Evolutionary conservation across 2,113 vertebrate species (phyloP).

Genomic region (Riparia riparia): DNA sequence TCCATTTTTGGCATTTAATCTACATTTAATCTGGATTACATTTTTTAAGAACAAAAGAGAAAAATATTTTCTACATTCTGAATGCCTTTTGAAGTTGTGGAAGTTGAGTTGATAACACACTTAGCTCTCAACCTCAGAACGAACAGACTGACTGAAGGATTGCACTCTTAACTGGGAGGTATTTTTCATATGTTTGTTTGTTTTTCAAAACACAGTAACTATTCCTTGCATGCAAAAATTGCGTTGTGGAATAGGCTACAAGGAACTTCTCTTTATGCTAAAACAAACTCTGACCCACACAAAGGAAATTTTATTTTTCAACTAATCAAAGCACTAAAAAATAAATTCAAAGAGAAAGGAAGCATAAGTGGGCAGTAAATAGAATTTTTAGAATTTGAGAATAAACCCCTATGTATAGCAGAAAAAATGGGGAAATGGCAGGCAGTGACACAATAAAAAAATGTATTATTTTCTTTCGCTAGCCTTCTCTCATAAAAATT

Average conservation of each 20-base stretch:
- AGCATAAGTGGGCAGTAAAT: background rate
- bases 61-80: background rate
- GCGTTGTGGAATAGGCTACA: background rate
- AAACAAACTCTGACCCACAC: background rate
- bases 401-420: background rate
- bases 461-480: background rate
- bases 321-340: background rate
- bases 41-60: background rate
- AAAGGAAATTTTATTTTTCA: background rate
- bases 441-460: background rate
- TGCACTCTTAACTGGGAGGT: background rate
- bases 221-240: background rate
- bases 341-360: slow-evolving; percentile 19
- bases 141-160: background rate
- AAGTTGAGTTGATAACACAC: background rate
- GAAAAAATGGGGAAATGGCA: background rate
- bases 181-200: background rate
- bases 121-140: background rate
- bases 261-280: background rate
- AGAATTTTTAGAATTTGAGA: background rate
- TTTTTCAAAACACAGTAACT: background rate
- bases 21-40: background rate
- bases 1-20: background rate
- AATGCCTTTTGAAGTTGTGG: background rate
- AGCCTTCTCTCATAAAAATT: background rate